phyloP scores from a whole-genome alignment of 64 coral and sea anemone genomes.

The Dendrophyllia cribrosa region DNA sequence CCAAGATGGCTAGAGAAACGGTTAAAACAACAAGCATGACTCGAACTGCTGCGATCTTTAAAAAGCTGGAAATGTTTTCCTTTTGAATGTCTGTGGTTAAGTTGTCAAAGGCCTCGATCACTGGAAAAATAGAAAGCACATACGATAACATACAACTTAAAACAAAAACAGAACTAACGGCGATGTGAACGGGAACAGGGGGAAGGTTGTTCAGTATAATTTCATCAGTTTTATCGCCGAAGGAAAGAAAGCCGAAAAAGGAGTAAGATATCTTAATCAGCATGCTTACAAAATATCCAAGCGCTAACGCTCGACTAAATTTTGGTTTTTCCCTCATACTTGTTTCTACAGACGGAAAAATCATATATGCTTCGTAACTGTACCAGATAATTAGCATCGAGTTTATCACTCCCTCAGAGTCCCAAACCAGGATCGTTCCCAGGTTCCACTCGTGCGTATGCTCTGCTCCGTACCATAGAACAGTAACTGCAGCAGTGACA shows the following conservation, averaged over 20 bases:
- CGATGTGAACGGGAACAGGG: not conserved
- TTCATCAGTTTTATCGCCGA: not conserved
- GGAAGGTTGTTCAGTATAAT: slow-evolving; percentile 25
- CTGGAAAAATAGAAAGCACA: not conserved
- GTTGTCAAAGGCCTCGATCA: not conserved
- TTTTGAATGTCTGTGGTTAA: not conserved
- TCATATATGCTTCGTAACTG: not conserved
- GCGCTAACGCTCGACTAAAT: not conserved
- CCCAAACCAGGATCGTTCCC: not conserved
- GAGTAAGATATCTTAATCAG: slow-evolving; percentile 8
- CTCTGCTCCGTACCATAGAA: not conserved
- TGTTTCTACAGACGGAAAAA: not conserved
- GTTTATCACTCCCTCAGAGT: not conserved
- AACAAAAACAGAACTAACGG: not conserved
- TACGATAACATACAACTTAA: not conserved
- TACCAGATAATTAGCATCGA: not conserved
- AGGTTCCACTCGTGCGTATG: not conserved
- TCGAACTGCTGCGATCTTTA: not conserved
- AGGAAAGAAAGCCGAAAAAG: slow-evolving; percentile 32
- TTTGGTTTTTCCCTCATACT: slow-evolving; percentile 10
- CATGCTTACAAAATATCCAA: not conserved
- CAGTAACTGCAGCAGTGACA: not conserved
- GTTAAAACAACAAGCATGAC: not conserved
- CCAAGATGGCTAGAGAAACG: not conserved
- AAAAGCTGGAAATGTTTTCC: too few relatives aligned